These are phyloP conservation scores for Dasysyrphus albostriatus DNA, from an alignment of 2,888 invertebrate genomes.

Conservation along the genomic window DNA sequence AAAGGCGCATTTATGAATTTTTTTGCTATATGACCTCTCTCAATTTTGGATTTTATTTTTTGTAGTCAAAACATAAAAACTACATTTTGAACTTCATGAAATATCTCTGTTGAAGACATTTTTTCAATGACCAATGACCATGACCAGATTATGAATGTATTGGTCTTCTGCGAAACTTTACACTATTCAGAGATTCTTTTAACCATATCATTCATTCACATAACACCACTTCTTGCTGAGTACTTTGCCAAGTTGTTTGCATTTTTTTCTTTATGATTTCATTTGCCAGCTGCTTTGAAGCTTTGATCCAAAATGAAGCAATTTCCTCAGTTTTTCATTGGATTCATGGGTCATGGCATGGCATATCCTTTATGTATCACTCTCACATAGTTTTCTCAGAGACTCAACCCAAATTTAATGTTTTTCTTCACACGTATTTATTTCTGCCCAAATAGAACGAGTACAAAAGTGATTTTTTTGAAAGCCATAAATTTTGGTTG, in stretches of 20 bases:
- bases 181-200: not conserved
- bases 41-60: not conserved
- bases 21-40: not conserved
- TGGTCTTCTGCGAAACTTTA: not conserved
- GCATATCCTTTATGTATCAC: not conserved
- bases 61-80: not conserved
- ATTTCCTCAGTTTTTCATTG: constrained; percentile 7
- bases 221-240: not conserved
- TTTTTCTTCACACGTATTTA: constrained; percentile 20
- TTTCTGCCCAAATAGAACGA: not conserved
- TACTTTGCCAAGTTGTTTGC: constrained; percentile 7
- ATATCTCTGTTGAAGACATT: not conserved
- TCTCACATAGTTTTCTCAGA: constrained; percentile 1
- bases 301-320: constrained; percentile 25
- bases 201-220: not conserved
- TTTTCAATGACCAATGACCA: not conserved
- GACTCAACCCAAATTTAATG: constrained; percentile 17
- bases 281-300: constrained; percentile 9
- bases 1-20: not conserved
- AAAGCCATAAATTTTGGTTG: not conserved
- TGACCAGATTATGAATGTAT: not conserved
- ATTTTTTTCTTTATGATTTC: constrained; percentile 5
- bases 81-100: not conserved
- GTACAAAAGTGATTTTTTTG: constrained; percentile 12
- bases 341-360: not conserved